Evolutionary conservation across 2,113 vertebrate species (phyloP).

Genomic region (Paratilapia polleni): DNA sequence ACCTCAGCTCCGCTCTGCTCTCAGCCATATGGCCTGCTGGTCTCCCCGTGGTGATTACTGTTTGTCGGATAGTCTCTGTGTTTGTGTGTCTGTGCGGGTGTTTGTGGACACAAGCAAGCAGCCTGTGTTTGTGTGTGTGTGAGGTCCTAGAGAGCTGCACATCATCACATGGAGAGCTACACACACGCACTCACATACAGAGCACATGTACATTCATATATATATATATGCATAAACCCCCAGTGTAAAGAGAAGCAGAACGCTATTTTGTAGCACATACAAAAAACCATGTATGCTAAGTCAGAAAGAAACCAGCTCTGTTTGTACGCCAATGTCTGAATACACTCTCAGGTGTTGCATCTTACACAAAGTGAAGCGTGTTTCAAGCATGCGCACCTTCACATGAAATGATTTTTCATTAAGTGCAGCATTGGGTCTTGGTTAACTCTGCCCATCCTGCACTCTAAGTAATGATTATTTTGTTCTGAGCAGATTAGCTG

Average conservation of each 20-base stretch:
- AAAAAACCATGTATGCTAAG: slow-evolving; percentile 23
- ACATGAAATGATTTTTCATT: not conserved
- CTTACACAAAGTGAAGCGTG: slow-evolving; percentile 14
- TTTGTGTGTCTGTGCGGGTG: slow-evolving; percentile 56
- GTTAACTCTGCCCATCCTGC: not conserved
- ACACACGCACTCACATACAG: slow-evolving; percentile 13
- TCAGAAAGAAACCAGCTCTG: slow-evolving; percentile 52
- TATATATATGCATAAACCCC: slow-evolving; percentile 52
- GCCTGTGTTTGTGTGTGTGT: slow-evolving; percentile 40
- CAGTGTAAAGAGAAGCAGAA: slow-evolving; percentile 15
- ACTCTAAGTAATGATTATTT: not conserved
- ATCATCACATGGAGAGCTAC: slow-evolving; percentile 39
- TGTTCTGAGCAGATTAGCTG: slow-evolving; percentile 19
- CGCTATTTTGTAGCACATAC: slow-evolving; percentile 32
- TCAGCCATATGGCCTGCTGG: slow-evolving; percentile 50
- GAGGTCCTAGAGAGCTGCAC: slow-evolving; percentile 60
- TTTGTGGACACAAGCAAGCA: slow-evolving; percentile 61
- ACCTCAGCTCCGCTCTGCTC: slow-evolving; percentile 27
- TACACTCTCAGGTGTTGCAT: slow-evolving; percentile 39
- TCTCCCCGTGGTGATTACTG: slow-evolving; percentile 53
- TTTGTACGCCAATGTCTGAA: slow-evolving; percentile 42
- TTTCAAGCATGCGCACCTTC: not conserved
- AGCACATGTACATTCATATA: slow-evolving; percentile 24
- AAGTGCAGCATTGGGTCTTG: not conserved
- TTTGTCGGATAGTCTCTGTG: slow-evolving; percentile 65